Conservation (phyloP, 2,888 invertebrate species). For the Limnephilus auricula region DNA sequence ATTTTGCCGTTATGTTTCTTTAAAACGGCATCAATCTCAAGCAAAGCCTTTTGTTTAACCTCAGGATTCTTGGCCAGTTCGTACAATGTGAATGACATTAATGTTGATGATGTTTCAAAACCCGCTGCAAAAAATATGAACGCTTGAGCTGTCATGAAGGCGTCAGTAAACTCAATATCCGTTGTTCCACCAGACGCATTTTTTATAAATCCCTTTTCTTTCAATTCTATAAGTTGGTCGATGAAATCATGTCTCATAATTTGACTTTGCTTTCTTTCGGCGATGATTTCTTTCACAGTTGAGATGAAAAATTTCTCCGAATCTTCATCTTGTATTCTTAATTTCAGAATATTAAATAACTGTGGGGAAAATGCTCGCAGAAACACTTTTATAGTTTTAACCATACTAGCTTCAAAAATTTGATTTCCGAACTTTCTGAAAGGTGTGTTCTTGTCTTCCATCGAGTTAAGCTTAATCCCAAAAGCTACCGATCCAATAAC, state of each 20-base stretch:
- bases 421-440: constrained; percentile 60
- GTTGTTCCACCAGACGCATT: constrained; percentile 31
- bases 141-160: constrained; percentile 71
- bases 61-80: constrained; percentile 71
- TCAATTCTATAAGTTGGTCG: constrained; percentile 60
- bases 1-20: constrained; percentile 69
- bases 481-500: constrained; percentile 68
- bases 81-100: constrained; percentile 71
- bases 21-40: constrained; percentile 70
- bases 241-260: constrained; percentile 60
- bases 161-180: constrained; percentile 69
- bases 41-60: constrained; percentile 70
- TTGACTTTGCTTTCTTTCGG: constrained; percentile 56
- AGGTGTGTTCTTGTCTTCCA: constrained; percentile 55
- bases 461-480: constrained; percentile 67
- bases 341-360: constrained; percentile 47
- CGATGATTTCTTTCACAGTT: constrained; percentile 63
- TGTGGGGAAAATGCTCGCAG: constrained; percentile 41
- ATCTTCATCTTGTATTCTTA: constrained; percentile 66
- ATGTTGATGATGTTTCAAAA: constrained; percentile 74
- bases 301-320: constrained; percentile 62
- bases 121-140: constrained; percentile 74
- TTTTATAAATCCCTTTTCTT: constrained; percentile 57
- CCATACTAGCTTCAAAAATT: constrained; percentile 43
- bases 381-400: constrained; percentile 48